Percentiles rank a stretch among this genome's conserved stretches.
Conservation (phyloP, 2,797 vertebrate species). For the Squalus acanthias region DNA sequence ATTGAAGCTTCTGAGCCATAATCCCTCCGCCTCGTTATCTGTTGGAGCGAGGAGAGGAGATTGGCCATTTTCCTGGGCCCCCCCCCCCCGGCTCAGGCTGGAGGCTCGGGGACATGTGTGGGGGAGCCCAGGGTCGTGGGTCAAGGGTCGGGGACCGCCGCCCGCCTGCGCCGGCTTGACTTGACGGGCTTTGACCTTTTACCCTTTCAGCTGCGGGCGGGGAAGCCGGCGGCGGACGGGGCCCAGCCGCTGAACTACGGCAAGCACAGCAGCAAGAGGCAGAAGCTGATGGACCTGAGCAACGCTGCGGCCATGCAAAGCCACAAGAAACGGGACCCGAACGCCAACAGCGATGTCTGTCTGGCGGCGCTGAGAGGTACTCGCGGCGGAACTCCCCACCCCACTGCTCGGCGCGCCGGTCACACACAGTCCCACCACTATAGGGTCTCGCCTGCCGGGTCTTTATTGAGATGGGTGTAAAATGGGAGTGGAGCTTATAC, state of each 20-base stretch:
- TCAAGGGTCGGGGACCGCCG: not conserved
- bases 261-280: slow-evolving; percentile 60
- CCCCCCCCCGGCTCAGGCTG: too few relatives aligned
- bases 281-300: slow-evolving; percentile 57
- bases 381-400: not conserved
- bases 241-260: slow-evolving; percentile 53
- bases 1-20: too few relatives aligned
- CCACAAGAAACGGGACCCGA: slow-evolving; percentile 66
- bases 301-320: slow-evolving; percentile 52
- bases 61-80: too few relatives aligned
- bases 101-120: not conserved
- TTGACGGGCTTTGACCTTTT: not conserved
- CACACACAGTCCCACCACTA: too few relatives aligned
- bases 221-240: slow-evolving; percentile 51
- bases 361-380: slow-evolving; percentile 67
- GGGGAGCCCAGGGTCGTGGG: not conserved
- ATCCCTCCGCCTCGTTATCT: too few relatives aligned
- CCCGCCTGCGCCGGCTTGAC: not conserved
- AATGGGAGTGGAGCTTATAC: too few relatives aligned
- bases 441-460: not conserved
- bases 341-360: slow-evolving; percentile 66
- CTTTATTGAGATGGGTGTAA: too few relatives aligned
- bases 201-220: slow-evolving; percentile 58
- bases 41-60: too few relatives aligned
- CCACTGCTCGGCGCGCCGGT: too few relatives aligned